These are phyloP conservation scores for Mythimna loreyi DNA, from an alignment of 2,888 invertebrate species.

Conservation along the genomic window DNA sequence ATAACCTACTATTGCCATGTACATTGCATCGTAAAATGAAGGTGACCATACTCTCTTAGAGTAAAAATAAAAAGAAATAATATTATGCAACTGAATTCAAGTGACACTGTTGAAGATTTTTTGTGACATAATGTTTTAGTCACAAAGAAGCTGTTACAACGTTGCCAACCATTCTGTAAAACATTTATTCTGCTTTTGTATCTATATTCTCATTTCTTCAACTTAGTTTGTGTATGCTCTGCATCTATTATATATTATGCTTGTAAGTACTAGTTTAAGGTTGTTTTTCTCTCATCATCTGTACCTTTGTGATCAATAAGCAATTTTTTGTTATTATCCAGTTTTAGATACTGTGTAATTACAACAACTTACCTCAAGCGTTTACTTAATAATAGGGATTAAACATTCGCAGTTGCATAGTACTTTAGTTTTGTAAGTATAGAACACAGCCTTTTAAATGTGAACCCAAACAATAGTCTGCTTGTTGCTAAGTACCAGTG, in stretches of 20 bases:
- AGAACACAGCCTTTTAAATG: background rate
- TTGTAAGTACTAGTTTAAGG: too few relatives aligned
- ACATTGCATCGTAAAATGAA: background rate
- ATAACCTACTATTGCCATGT: background rate
- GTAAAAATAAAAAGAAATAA: background rate
- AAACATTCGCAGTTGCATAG: constrained; percentile 21
- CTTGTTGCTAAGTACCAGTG: background rate
- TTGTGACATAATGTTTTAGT: background rate
- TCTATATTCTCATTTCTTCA: too few relatives aligned
- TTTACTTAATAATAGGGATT: background rate
- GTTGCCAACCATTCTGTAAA: background rate
- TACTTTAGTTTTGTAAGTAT: background rate
- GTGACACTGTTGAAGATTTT: background rate
- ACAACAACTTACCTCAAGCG: background rate
- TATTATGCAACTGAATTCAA: background rate
- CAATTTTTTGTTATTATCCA: too few relatives aligned
- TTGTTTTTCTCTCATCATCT: too few relatives aligned
- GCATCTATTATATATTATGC: too few relatives aligned
- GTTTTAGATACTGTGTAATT: background rate
- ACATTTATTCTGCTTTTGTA: too few relatives aligned
- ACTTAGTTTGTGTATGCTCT: too few relatives aligned
- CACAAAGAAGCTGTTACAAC: background rate
- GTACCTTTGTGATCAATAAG: too few relatives aligned
- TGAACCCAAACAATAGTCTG: background rate
- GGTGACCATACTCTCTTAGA: background rate